Conservation (phyloP, 2,113 vertebrate genomes). For the Oceanodroma tethys region DNA sequence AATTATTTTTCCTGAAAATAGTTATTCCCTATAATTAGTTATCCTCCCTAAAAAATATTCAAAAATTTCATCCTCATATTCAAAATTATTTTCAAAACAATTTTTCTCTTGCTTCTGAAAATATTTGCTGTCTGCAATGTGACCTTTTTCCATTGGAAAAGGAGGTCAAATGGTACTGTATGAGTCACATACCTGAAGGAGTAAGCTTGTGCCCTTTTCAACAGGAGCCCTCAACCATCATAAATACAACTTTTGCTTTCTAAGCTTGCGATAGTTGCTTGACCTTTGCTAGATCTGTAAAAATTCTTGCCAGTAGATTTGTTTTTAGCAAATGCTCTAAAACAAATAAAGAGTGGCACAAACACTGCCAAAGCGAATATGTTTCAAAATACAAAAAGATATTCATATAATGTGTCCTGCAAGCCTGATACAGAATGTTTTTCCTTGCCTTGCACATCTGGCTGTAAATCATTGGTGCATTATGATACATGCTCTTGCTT, state of each 20-base stretch:
- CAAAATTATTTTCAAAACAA: background rate
- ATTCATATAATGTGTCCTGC: background rate
- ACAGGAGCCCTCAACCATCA: background rate
- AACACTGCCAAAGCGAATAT: background rate
- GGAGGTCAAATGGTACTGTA: background rate
- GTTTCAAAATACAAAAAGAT: background rate
- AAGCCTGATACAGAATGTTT: background rate
- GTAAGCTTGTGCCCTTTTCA: constrained; percentile 9
- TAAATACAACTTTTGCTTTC: background rate
- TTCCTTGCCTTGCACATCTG: background rate
- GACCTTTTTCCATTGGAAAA: background rate
- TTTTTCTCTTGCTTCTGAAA: background rate
- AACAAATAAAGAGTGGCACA: background rate
- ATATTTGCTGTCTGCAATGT: background rate
- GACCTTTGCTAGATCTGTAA: background rate
- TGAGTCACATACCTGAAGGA: constrained; percentile 7
- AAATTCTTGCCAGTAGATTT: background rate
- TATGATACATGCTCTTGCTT: background rate
- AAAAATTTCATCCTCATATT: background rate
- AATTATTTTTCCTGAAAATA: background rate
- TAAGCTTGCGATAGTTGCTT: background rate
- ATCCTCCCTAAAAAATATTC: background rate
- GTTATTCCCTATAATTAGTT: background rate
- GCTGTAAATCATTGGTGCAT: background rate
- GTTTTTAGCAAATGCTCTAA: background rate